These are phyloP conservation scores for Conopomorpha cramerella DNA, from an alignment of 1,140 invertebrate genomes.

Conservation along the genomic window DNA sequence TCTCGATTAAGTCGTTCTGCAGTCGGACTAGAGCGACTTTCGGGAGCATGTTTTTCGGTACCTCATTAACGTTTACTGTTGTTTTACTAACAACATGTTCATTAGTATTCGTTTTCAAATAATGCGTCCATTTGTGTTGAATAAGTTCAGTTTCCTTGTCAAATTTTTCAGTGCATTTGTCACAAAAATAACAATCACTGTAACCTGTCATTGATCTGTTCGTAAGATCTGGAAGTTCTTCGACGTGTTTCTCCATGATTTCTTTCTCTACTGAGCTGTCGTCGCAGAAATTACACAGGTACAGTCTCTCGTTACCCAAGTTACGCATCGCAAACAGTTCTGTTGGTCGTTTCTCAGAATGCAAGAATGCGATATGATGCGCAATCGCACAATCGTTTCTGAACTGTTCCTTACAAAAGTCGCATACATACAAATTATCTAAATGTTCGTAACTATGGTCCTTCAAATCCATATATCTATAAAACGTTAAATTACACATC, in stretches of 20 bases:
- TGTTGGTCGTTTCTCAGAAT: constrained; percentile 18
- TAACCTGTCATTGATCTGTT: constrained; percentile 26
- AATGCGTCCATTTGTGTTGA: constrained; percentile 39
- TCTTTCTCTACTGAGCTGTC: constrained; percentile 18
- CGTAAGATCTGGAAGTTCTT: constrained; percentile 20
- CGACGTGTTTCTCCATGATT: constrained; percentile 21
- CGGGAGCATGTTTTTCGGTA: constrained; percentile 23
- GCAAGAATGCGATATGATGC: constrained; percentile 31
- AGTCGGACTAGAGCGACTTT: constrained; percentile 18
- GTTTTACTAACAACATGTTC: constrained; percentile 10
- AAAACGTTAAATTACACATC: constrained; percentile 21
- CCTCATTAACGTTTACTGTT: constrained; percentile 16
- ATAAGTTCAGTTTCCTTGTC: constrained; percentile 28
- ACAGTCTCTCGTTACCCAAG: constrained; percentile 17
- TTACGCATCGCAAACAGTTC: constrained; percentile 14
- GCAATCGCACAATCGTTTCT: constrained; percentile 24
- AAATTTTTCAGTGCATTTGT: constrained; percentile 31
- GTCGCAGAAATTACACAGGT: constrained; percentile 39
- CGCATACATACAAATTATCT: constrained; percentile 23
- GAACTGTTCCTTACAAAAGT: constrained; percentile 40
- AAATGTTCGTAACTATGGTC: constrained; percentile 38
- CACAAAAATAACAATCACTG: constrained; percentile 38
- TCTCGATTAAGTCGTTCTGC: constrained; percentile 1
- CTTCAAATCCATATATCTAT: constrained; percentile 31
- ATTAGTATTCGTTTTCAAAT: constrained; percentile 9